phyloP scores from a whole-genome alignment of 2,113 vertebrate genomes.

The Dasyurus viverrinus region DNA sequence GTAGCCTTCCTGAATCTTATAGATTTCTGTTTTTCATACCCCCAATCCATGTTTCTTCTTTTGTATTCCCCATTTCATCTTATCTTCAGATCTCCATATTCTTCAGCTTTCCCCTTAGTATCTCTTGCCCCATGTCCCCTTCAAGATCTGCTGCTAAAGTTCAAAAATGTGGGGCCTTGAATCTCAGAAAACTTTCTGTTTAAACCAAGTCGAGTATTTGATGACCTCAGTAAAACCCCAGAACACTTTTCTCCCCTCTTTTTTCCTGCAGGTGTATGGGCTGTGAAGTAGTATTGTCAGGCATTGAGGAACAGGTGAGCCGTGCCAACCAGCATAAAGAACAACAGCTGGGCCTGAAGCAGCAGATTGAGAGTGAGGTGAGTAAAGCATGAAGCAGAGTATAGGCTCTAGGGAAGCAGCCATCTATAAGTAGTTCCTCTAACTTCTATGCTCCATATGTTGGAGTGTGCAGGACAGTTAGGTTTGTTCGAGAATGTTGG shows the following conservation, averaged over 20 bases:
- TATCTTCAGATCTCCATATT: neutral
- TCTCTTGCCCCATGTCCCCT: accelerated
- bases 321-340: conserved; percentile 97
- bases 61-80: neutral
- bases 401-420: neutral
- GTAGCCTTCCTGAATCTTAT: neutral
- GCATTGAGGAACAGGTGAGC: conserved; percentile 96
- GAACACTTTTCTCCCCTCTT: accelerated
- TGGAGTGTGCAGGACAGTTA: neutral
- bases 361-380: conserved; percentile 98
- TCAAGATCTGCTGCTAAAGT: neutral
- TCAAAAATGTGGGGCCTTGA: neutral
- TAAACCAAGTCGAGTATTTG: neutral
- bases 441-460: accelerated
- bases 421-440: neutral
- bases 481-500: neutral
- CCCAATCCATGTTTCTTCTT: neutral
- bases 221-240: neutral
- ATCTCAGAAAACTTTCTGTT: neutral
- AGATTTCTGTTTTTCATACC: neutral
- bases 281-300: conserved; percentile 94
- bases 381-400: neutral
- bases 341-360: conserved; percentile 95
- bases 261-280: conserved; percentile 91
- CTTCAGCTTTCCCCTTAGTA: neutral